Base-by-base conservation (phyloP, 35 echinoderm and acorn worm species). In the Ptychodera flava region DNA sequence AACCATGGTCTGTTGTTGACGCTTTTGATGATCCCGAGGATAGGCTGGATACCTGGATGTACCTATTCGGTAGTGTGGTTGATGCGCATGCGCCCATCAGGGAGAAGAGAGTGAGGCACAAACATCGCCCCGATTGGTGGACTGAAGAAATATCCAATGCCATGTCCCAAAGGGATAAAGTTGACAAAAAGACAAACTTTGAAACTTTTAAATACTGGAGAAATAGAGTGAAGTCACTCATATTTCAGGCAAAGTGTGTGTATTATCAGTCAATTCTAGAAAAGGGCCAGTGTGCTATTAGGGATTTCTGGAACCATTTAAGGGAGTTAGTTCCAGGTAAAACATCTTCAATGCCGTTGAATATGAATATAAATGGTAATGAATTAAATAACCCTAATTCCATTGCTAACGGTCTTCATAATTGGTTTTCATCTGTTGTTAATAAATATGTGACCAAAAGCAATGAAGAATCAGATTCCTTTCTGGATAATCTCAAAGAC, bases 181-280 rank as follows among this genome's bases (percentile, higher is more conserved):
- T 22, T 12, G 22, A 64, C 22, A 64, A 22, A 64, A 64, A 64
- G 27, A 78, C 75, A 16, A 31, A 34, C 76, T 76, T 22, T 2
- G 85, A 34, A 31, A 77, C 33, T 34, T 78, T 78, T 78, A 77
- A 76, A 87, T 87, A 77, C 78, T 87, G 85, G 85, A 87, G 85
- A 78, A 87, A 87, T 87, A 78, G 78, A 78, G 85, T 87, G 14
- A 76, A 77, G 32, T 77, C 33, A 78, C 36, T 87, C 28, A 77
- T 87, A 27, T 77, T 33, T 34, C 15, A 27, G 85, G 64, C 85
- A 22, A 87, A 78, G 15, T 32, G 77, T 29, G 34, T 15, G 27
- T 87, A 87, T n/a, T 87, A 77, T 79, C 75, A n/a, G 53, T 16
- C 75, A 77, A 0, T 31, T 77, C 22, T 86, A 6, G 1, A 16